Percentiles rank a stretch among this genome's conserved stretches.
Evolutionary conservation across 2,888 invertebrate genomes (phyloP).

Genomic region (Agelastica alni): DNA sequence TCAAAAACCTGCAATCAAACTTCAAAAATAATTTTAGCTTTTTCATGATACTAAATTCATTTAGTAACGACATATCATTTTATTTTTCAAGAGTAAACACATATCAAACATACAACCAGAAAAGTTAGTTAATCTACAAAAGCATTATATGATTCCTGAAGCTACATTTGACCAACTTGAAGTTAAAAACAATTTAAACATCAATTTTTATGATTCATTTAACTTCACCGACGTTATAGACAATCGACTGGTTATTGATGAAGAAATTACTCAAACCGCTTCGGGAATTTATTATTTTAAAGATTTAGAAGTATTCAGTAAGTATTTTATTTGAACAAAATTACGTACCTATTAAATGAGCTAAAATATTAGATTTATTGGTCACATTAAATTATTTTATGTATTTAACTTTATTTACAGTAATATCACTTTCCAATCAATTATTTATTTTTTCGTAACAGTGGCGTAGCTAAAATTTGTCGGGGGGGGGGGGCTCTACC

Average conservation of each 20-base stretch:
- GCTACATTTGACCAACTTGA: conserved; percentile 46
- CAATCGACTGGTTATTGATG: conserved; percentile 43
- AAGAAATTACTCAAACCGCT: conserved; percentile 41
- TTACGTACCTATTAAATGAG: background rate
- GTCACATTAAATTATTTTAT: too few relatives aligned
- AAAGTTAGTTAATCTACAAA: conserved; percentile 44
- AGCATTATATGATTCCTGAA: conserved; percentile 39
- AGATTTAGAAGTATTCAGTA: conserved; percentile 43
- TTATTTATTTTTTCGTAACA: too few relatives aligned
- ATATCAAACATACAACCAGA: conserved; percentile 44
- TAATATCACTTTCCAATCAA: too few relatives aligned
- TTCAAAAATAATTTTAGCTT: too few relatives aligned
- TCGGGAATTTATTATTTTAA: conserved; percentile 46
- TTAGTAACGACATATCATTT: too few relatives aligned
- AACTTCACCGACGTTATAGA: conserved; percentile 44
- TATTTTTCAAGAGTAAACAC: conserved; percentile 38
- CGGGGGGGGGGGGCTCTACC: too few relatives aligned
- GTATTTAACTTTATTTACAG: too few relatives aligned
- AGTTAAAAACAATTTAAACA: conserved; percentile 43
- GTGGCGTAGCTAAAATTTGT: too few relatives aligned
- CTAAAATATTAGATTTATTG: too few relatives aligned
- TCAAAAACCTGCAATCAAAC: too few relatives aligned
- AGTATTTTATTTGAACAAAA: conserved; percentile 11
- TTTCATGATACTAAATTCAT: too few relatives aligned
- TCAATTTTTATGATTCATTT: conserved; percentile 44